Evolutionary conservation across 2,113 vertebrate species (phyloP).

Genomic region (Vanacampus margaritifer): DNA sequence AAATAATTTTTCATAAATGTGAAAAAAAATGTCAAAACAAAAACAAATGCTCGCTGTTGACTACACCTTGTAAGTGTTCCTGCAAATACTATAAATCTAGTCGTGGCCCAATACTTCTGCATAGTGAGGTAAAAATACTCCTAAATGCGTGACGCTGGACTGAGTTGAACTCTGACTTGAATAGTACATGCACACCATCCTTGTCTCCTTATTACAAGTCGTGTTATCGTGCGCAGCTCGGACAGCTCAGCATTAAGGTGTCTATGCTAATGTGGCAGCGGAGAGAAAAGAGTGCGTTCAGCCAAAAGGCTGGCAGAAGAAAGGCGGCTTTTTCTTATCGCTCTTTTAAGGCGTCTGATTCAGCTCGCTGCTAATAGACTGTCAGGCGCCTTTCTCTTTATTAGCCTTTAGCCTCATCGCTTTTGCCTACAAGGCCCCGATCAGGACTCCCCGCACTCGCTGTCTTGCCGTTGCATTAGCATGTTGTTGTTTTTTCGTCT

Average conservation of each 20-base stretch:
- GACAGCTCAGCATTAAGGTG: conserved; percentile 28
- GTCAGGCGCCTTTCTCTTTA: conserved; percentile 45
- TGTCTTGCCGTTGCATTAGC: background rate
- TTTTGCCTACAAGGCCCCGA: conserved; percentile 11
- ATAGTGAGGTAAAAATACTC: background rate
- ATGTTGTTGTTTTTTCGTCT: background rate
- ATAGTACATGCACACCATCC: background rate
- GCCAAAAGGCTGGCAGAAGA: conserved; percentile 41
- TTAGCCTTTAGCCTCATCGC: conserved; percentile 32
- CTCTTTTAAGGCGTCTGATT: conserved; percentile 60
- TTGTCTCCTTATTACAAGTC: background rate
- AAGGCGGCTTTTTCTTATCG: conserved; percentile 48
- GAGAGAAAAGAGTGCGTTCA: conserved; percentile 41
- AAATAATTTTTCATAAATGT: no score
- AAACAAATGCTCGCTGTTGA: no score
- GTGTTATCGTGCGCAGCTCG: conserved; percentile 34
- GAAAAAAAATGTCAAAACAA: no score
- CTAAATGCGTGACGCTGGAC: background rate
- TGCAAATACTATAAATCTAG: no score
- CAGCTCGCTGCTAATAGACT: conserved; percentile 53
- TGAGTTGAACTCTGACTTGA: background rate
- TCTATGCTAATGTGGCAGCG: conserved; percentile 29
- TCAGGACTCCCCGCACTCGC: background rate
- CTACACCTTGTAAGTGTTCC: no score
- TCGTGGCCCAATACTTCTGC: no score